Percentiles rank a stretch among this genome's conserved stretches.
Conservation (phyloP, 1,140 invertebrate genomes). For the Oscheius sp. region DNA sequence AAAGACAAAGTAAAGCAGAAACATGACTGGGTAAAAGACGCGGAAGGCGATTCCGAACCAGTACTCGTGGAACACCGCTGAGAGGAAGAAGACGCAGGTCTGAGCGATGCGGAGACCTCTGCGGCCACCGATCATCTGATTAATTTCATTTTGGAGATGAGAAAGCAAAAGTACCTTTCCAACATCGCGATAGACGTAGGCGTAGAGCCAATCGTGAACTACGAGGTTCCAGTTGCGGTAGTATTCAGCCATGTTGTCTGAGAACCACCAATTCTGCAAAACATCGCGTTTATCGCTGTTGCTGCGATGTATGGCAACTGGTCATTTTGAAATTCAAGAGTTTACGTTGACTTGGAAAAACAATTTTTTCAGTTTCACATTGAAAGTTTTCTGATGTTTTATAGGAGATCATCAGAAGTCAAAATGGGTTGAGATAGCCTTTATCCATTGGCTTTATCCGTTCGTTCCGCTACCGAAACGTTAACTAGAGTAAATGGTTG, state of each 20-base stretch:
- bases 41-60: constrained; percentile 74
- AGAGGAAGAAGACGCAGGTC: constrained; percentile 67
- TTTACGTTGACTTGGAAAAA: too few relatives aligned
- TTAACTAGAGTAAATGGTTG: background rate
- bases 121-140: constrained; percentile 49
- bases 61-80: constrained; percentile 80
- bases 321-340: too few relatives aligned
- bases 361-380: constrained; percentile 19
- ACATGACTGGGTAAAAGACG: constrained; percentile 81
- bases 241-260: constrained; percentile 74
- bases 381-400: too few relatives aligned
- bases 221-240: constrained; percentile 90
- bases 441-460: too few relatives aligned
- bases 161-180: constrained; percentile 1
- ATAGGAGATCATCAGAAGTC: too few relatives aligned
- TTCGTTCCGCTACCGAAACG: too few relatives aligned
- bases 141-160: constrained; percentile 1
- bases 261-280: constrained; percentile 88
- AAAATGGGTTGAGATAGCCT: too few relatives aligned
- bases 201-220: constrained; percentile 89
- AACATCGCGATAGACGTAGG: constrained; percentile 76
- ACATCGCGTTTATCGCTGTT: constrained; percentile 30
- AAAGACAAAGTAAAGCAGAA: constrained; percentile 65
- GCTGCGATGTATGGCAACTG: too few relatives aligned
- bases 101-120: constrained; percentile 61